Percentiles rank a stretch among this genome's conserved stretches.
These are phyloP conservation scores for Drosophila kikkawai DNA, from an alignment of 1,140 invertebrate species.

Conservation along the genomic window DNA sequence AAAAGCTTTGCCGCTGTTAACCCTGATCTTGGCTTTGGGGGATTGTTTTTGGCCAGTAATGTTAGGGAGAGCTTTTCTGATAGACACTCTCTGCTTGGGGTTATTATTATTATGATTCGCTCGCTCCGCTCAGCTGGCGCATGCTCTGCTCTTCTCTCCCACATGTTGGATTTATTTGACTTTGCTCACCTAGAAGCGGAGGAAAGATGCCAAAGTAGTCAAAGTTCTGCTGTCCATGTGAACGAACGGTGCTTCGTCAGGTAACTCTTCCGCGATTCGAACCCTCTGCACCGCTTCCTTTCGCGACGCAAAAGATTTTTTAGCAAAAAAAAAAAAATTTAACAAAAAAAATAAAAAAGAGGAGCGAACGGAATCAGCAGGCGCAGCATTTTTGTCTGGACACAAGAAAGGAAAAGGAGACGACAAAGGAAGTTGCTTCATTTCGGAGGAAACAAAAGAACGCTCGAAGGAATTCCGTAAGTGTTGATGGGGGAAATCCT, in stretches of 20 bases:
- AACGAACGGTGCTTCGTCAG: constrained; percentile 45
- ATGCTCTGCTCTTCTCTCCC: constrained; percentile 49
- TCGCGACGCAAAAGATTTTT: constrained; percentile 62
- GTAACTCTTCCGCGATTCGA: constrained; percentile 5
- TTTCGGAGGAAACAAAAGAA: constrained; percentile 5
- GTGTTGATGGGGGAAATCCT: constrained; percentile 18
- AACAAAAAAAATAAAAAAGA: constrained; percentile 4
- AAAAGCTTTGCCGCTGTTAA: constrained; percentile 29
- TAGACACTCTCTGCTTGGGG: constrained; percentile 1
- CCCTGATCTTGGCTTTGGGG: constrained; percentile 39
- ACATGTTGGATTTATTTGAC: constrained; percentile 32
- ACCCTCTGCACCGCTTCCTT: constrained; percentile 32
- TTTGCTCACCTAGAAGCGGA: constrained; percentile 39
- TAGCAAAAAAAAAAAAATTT: constrained; percentile 22
- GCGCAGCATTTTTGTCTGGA: constrained; percentile 34
- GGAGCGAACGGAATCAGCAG: constrained; percentile 22
- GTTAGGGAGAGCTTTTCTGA: constrained; percentile 33
- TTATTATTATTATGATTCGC: constrained; percentile 11
- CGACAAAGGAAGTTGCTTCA: constrained; percentile 27
- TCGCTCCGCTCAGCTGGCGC: constrained; percentile 20
- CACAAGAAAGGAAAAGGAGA: constrained; percentile 33
- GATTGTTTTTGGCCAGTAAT: constrained; percentile 26
- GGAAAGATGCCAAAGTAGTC: constrained; percentile 26
- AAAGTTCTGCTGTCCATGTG: constrained; percentile 51
- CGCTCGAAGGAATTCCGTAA: constrained; percentile 20